These are phyloP conservation scores for Alfaro cultratus DNA, from an alignment of 2,797 vertebrate genomes.

Conservation along the genomic window DNA sequence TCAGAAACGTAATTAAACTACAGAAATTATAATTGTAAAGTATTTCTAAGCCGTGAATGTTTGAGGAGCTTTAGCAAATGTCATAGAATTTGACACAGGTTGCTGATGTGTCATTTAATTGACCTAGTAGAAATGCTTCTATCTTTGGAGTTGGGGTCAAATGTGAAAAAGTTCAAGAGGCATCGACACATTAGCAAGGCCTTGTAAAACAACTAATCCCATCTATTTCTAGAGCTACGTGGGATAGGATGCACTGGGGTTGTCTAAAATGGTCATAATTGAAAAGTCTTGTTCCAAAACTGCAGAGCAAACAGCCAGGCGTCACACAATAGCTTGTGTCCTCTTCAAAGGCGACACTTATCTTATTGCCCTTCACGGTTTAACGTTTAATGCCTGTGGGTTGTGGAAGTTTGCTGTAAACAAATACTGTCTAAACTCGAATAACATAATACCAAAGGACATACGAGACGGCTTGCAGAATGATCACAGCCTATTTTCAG, in stretches of 20 bases:
- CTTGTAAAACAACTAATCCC: not conserved
- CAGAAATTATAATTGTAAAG: not conserved
- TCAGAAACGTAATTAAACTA: no score
- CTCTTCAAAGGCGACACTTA: not conserved
- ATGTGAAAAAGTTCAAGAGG: not conserved
- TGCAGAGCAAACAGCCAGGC: not conserved
- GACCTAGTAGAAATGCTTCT: not conserved
- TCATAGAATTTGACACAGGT: not conserved
- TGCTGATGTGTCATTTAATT: not conserved
- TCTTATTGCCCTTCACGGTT: constrained; percentile 37
- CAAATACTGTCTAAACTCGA: constrained; percentile 55
- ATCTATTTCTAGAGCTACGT: not conserved
- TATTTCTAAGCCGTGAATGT: not conserved
- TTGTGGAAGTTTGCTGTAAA: constrained; percentile 69
- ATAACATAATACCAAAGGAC: constrained; percentile 57
- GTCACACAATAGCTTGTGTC: not conserved
- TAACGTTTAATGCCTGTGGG: constrained; percentile 45
- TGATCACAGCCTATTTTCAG: constrained; percentile 41
- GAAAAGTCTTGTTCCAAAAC: not conserved
- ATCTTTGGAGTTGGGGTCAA: not conserved
- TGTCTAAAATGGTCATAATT: not conserved
- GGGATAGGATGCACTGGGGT: not conserved
- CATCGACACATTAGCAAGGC: not conserved
- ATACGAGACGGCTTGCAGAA: constrained; percentile 60
- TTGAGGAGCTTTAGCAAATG: not conserved